These are phyloP conservation scores for Pachliopta kotzebuea DNA, from an alignment of 2,888 invertebrate species.

Conservation along the genomic window DNA sequence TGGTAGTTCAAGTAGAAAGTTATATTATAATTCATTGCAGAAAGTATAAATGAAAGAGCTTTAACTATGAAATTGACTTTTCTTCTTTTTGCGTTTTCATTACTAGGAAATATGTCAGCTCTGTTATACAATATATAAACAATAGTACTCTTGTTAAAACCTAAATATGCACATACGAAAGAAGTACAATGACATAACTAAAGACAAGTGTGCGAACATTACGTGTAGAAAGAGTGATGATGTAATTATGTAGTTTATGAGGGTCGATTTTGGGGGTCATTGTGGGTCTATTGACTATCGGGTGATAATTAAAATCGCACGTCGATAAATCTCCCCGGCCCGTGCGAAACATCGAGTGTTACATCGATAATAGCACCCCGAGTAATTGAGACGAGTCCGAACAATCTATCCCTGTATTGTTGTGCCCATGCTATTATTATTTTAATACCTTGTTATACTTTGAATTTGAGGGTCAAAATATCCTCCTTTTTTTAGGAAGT, in stretches of 20 bases:
- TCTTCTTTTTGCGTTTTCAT: too few species aligned
- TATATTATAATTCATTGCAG: too few species aligned
- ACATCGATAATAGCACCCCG: slow-evolving; percentile 41
- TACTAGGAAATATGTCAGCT: too few species aligned
- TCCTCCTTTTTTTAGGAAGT: too few species aligned
- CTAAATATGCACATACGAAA: too few species aligned
- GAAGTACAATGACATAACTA: not conserved
- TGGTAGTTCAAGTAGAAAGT: too few species aligned
- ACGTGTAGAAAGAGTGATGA: slow-evolving; percentile 28
- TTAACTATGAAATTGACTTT: too few species aligned
- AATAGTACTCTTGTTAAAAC: too few species aligned
- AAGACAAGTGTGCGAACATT: slow-evolving; percentile 4
- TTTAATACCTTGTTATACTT: not conserved
- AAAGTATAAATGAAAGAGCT: too few species aligned
- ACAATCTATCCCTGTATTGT: slow-evolving; percentile 39
- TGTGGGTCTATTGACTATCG: slow-evolving; percentile 51
- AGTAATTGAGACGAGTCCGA: slow-evolving; percentile 51
- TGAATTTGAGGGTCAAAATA: not conserved
- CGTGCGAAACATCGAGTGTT: slow-evolving; percentile 64
- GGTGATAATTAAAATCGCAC: slow-evolving; percentile 66
- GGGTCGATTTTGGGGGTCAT: slow-evolving; percentile 17
- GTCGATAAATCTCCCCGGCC: slow-evolving; percentile 64
- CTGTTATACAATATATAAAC: too few species aligned
- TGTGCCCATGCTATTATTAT: slow-evolving; percentile 29
- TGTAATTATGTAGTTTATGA: slow-evolving; percentile 34